Percentiles rank a stretch among this genome's conserved stretches.
Conservation (phyloP, 2,113 vertebrate species). For the Epinephelus lanceolatus region DNA sequence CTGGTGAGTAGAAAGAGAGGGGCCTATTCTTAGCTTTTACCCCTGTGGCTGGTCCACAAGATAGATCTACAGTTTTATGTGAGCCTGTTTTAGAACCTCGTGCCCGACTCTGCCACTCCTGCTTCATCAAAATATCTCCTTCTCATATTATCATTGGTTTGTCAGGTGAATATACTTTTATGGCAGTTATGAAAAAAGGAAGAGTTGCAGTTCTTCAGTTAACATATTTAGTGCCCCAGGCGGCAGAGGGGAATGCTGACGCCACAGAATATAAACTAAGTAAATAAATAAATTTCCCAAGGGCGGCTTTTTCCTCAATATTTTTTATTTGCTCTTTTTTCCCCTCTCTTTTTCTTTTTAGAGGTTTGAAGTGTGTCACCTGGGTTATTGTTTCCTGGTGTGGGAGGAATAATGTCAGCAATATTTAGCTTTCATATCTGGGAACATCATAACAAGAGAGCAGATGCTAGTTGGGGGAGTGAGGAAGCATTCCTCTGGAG, state of each 20-base stretch:
- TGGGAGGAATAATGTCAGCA: conserved; percentile 66
- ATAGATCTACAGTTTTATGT: conserved; percentile 45
- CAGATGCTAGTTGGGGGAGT: not conserved
- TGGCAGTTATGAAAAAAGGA: conserved; percentile 33
- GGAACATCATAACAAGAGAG: conserved; percentile 48
- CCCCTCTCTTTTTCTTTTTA: conserved; percentile 62
- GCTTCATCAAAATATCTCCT: conserved; percentile 25
- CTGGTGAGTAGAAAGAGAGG: conserved; percentile 17
- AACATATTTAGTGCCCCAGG: conserved; percentile 50
- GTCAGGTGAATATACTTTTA: conserved; percentile 14
- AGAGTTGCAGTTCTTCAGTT: conserved; percentile 28
- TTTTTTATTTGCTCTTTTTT: conserved; percentile 68
- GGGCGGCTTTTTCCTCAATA: conserved; percentile 50
- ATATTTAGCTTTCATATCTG: conserved; percentile 64
- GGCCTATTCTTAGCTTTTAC: conserved; percentile 72
- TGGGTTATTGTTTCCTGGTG: conserved; percentile 64
- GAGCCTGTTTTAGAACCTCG: conserved; percentile 33
- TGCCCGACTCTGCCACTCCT: not conserved
- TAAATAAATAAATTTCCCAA: conserved; percentile 66
- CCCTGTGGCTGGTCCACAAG: conserved; percentile 37
- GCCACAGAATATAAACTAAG: conserved; percentile 59
- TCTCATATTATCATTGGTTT: conserved; percentile 10
- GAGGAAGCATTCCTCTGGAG: not conserved
- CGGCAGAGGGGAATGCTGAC: conserved; percentile 50
- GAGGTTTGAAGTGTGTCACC: conserved; percentile 43